Conservation (phyloP, 2,888 invertebrate genomes). For the Galeopsomyia nigrocyanea region DNA sequence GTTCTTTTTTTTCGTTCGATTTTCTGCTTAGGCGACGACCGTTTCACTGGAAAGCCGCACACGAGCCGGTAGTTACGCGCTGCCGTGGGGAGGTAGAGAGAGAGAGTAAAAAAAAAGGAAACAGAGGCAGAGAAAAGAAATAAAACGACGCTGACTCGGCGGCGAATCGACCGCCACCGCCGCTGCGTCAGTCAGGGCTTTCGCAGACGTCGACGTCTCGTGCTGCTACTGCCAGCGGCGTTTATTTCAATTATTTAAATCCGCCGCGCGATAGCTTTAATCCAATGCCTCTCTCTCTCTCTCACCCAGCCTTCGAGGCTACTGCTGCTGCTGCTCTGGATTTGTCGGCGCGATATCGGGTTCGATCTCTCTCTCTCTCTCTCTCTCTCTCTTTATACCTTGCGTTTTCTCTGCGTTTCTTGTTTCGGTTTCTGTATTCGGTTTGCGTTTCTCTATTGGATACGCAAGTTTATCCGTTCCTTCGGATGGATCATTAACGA, state of each 20-base stretch:
- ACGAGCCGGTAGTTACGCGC: constrained; percentile 27
- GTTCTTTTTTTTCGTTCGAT: constrained; percentile 21
- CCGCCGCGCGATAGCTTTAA: constrained; percentile 40
- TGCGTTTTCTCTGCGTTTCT: neutral
- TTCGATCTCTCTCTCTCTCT: constrained; percentile 1
- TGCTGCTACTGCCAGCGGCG: constrained; percentile 11
- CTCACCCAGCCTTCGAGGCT: neutral
- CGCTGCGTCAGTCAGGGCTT: constrained; percentile 19
- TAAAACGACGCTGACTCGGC: constrained; percentile 31
- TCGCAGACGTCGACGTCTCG: constrained; percentile 5
- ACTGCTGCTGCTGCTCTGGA: too few species aligned
- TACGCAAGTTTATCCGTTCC: too few species aligned
- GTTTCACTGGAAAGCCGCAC: constrained; percentile 34
- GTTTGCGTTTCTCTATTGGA: too few species aligned
- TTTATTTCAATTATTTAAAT: constrained; percentile 49
- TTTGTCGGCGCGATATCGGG: neutral
- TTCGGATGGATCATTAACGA: too few species aligned
- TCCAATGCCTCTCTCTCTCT: constrained; percentile 20
- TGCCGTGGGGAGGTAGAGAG: neutral
- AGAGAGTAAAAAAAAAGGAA: constrained; percentile 1
- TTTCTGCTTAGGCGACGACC: constrained; percentile 44
- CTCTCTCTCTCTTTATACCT: neutral
- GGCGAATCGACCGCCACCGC: constrained; percentile 22
- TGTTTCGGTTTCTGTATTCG: too few species aligned
- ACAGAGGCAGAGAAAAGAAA: constrained; percentile 11